These are phyloP conservation scores for Gobius niger DNA, from an alignment of 2,113 vertebrate genomes.

Conservation along the genomic window DNA sequence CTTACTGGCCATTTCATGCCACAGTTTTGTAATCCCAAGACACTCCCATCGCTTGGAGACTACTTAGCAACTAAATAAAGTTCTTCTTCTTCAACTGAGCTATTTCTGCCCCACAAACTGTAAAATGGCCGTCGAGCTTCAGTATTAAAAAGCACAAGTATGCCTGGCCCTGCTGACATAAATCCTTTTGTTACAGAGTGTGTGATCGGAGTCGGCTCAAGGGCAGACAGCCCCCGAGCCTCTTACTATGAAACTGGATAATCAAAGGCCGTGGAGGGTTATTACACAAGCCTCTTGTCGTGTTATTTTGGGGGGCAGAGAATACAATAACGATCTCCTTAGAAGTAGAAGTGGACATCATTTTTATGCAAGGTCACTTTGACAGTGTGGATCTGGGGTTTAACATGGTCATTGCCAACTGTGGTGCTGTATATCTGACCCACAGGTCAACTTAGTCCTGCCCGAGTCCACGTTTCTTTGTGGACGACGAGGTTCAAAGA, in stretches of 20 bases:
- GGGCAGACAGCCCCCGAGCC: constrained; percentile 23
- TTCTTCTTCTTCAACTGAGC: no score
- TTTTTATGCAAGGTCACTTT: neutral
- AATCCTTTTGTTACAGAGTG: constrained; percentile 10
- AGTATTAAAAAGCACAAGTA: neutral
- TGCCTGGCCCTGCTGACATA: constrained; percentile 6
- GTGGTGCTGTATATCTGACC: no score
- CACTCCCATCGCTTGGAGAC: no score
- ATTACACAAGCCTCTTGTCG: constrained; percentile 22
- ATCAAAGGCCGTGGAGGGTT: constrained; percentile 23
- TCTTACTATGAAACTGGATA: constrained; percentile 25
- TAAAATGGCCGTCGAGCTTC: neutral
- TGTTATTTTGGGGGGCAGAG: neutral
- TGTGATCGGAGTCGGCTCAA: constrained; percentile 26
- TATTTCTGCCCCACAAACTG: no score
- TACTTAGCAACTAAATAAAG: no score
- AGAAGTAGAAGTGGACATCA: neutral
- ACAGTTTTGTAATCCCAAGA: no score
- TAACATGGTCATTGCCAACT: no score
- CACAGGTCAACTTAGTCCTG: no score
- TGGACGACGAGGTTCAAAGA: no score
- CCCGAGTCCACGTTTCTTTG: no score
- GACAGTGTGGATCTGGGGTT: neutral
- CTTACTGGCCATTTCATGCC: no score
- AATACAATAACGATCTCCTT: neutral